Percentiles rank a stretch among this genome's conserved stretches.
phyloP scores from a whole-genome alignment of 1,140 invertebrate genomes.

The Ericerus pela region DNA sequence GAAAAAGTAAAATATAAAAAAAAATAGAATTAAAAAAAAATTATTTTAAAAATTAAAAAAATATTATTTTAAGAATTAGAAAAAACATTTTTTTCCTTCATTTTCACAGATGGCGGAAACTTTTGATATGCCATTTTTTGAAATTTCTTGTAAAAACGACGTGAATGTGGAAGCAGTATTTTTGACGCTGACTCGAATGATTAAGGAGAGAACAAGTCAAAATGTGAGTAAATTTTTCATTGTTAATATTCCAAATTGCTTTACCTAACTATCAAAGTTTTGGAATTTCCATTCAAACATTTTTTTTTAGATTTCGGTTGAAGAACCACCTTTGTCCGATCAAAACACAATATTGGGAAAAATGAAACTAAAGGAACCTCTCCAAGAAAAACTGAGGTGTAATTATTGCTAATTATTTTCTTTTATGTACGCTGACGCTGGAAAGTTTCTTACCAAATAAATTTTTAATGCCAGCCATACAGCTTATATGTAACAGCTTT shows the following conservation, averaged over 20 bases:
- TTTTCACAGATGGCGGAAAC: slow-evolving; percentile 64
- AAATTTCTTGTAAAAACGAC: slow-evolving; percentile 79
- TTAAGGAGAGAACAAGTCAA: slow-evolving; percentile 58
- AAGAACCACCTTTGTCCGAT: neutral
- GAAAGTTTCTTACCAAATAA: no score
- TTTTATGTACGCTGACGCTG: no score
- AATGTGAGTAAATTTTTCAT: slow-evolving; percentile 37
- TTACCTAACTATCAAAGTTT: neutral
- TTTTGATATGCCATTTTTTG: slow-evolving; percentile 82
- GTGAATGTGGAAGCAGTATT: slow-evolving; percentile 80
- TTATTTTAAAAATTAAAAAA: neutral
- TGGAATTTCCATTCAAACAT: neutral
- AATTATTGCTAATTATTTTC: slow-evolving; percentile 8
- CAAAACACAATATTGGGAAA: neutral
- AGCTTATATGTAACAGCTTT: no score
- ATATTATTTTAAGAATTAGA: neutral
- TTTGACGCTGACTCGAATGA: slow-evolving; percentile 62
- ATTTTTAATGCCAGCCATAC: no score
- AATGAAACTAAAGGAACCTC: neutral
- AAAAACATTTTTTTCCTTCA: neutral
- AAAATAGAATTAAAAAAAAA: neutral
- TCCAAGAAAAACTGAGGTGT: neutral
- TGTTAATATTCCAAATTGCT: neutral
- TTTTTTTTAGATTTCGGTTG: neutral
- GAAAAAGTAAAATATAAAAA: slow-evolving; percentile 44